These are phyloP conservation scores for Campoletis raptor DNA, from an alignment of 2,888 invertebrate genomes.

Conservation along the genomic window DNA sequence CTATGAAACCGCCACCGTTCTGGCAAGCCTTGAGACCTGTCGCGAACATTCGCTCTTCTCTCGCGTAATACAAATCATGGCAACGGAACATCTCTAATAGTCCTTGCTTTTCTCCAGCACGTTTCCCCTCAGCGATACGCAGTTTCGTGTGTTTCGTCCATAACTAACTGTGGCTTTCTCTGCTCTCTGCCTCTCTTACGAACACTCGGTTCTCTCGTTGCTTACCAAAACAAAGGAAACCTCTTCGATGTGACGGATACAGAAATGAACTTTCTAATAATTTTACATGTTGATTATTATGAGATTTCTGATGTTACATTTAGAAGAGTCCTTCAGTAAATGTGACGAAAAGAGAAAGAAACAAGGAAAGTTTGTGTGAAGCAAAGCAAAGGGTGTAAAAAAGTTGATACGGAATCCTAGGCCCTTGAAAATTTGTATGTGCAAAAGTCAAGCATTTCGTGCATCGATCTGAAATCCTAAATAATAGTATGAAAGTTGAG, in stretches of 20 bases:
- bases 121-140: not conserved
- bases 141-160: conserved; percentile 16
- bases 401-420: not conserved
- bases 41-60: conserved; percentile 60
- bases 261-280: not conserved
- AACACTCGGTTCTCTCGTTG: not conserved
- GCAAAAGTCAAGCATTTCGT: not conserved
- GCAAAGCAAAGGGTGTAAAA: not conserved
- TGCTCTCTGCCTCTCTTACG: not conserved
- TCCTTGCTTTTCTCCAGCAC: conserved; percentile 19
- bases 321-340: not conserved
- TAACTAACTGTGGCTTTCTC: conserved; percentile 20
- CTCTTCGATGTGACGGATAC: not conserved
- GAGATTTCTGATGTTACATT: not conserved
- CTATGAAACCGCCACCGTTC: conserved; percentile 59
- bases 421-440: not conserved
- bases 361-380: not conserved
- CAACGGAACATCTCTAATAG: conserved; percentile 29
- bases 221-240: not conserved
- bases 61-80: conserved; percentile 56
- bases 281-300: not conserved
- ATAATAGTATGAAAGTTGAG: not conserved
- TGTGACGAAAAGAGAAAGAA: not conserved
- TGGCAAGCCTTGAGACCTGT: conserved; percentile 67
- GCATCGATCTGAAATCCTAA: not conserved